phyloP scores from a whole-genome alignment of 2,113 vertebrate genomes.

The Microcebus murinus region DNA sequence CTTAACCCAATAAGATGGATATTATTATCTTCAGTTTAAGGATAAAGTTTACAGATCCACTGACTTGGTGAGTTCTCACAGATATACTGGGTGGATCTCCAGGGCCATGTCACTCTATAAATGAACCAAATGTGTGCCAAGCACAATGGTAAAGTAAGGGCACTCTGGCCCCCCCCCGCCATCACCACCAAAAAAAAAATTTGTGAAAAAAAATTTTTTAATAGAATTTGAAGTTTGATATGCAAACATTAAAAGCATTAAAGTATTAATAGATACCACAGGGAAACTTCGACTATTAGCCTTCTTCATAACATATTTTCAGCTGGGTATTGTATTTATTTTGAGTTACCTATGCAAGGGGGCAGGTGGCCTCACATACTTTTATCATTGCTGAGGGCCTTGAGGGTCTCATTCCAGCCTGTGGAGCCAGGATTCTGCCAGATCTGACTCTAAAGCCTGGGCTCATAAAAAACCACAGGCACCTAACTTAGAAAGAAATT shows the following conservation, averaged over 20 bases:
- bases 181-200: background rate
- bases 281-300: background rate
- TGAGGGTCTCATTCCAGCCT: background rate
- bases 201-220: background rate
- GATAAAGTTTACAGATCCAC: background rate
- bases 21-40: background rate
- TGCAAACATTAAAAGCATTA: conserved; percentile 16
- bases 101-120: background rate
- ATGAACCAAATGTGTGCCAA: background rate
- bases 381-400: background rate
- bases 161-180: background rate
- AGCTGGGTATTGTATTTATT: background rate
- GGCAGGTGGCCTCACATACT: background rate
- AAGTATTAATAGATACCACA: background rate
- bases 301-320: background rate
- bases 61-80: background rate
- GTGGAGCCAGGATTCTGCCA: background rate
- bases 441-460: background rate
- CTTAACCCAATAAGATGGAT: background rate
- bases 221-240: conserved; percentile 10
- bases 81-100: background rate
- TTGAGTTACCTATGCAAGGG: background rate
- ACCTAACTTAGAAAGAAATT: background rate
- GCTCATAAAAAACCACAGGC: background rate
- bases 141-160: background rate